A percentile compares a stretch with the other conserved stretches of the same genome.
phyloP scores from a whole-genome alignment of 2,113 vertebrate genomes.

The Phoxinus phoxinus region DNA sequence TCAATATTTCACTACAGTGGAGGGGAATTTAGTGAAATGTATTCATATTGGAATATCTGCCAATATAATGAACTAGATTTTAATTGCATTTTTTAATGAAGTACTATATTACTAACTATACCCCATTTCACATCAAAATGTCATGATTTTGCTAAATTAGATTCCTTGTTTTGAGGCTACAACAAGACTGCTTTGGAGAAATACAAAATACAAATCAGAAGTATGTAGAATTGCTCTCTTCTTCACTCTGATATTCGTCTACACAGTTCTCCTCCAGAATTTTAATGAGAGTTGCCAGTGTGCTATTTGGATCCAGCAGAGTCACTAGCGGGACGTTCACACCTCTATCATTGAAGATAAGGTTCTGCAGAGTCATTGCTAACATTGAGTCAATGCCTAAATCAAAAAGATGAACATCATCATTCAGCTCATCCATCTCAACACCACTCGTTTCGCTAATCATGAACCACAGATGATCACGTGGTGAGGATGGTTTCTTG shows the following conservation, averaged over 20 bases:
- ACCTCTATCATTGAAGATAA: slow-evolving; percentile 75
- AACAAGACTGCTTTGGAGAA: neutral
- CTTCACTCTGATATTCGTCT: slow-evolving; percentile 13
- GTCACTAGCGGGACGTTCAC: slow-evolving; percentile 81
- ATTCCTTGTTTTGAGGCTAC: neutral
- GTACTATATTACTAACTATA: neutral
- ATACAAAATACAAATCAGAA: neutral
- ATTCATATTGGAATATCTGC: neutral
- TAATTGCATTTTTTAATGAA: neutral
- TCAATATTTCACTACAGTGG: too few species aligned
- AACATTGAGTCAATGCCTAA: slow-evolving; percentile 86
- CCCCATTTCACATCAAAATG: neutral
- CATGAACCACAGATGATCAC: slow-evolving; percentile 75
- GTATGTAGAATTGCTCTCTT: neutral
- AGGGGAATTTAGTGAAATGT: too few species aligned
- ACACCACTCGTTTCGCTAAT: slow-evolving; percentile 69
- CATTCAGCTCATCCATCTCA: slow-evolving; percentile 71
- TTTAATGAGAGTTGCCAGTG: slow-evolving; percentile 71
- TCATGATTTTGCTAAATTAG: neutral
- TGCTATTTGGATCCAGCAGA: slow-evolving; percentile 80
- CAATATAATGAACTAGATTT: neutral
- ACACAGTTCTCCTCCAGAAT: slow-evolving; percentile 55
- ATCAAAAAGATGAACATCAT: slow-evolving; percentile 69
- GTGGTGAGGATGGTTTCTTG: slow-evolving; percentile 63
- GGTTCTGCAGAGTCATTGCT: slow-evolving; percentile 84